Conservation (phyloP, 2,113 vertebrate genomes). For the Zeus faber region DNA sequence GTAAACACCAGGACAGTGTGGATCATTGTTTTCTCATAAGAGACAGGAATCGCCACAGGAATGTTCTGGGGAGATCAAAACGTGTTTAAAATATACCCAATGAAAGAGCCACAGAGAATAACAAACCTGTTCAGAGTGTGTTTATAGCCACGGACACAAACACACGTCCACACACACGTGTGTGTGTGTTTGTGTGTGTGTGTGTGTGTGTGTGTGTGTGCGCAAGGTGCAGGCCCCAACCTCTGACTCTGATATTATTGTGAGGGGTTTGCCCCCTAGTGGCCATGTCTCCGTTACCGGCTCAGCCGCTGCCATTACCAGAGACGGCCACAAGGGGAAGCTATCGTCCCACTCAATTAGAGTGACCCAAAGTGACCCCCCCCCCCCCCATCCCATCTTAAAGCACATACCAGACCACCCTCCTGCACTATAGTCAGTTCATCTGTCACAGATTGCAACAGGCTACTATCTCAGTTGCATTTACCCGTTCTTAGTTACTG, state of each 20-base stretch:
- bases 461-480: too few relatives aligned
- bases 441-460: too few relatives aligned
- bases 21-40: conserved; percentile 41
- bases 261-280: not conserved
- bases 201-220: too few relatives aligned
- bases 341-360: conserved; percentile 24
- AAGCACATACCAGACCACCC: not conserved
- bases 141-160: too few relatives aligned
- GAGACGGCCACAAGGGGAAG: conserved; percentile 38
- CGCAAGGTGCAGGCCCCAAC: too few relatives aligned
- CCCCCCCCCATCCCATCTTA: not conserved
- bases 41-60: conserved; percentile 46
- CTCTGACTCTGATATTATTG: not conserved
- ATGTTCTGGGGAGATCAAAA: conserved; percentile 38
- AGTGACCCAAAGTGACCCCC: conserved; percentile 39
- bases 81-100: conserved; percentile 25
- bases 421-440: not conserved
- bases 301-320: not conserved
- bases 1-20: conserved; percentile 32
- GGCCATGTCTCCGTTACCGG: not conserved
- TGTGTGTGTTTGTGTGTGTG: too few relatives aligned
- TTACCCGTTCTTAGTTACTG: too few relatives aligned
- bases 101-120: conserved; percentile 13
- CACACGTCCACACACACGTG: not conserved
- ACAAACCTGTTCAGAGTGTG: not conserved